Evolutionary conservation across 2,113 vertebrate genomes (phyloP), one percentile per base, ranked within the genome.

Genomic region (Benitochromis conjunctus): DNA sequence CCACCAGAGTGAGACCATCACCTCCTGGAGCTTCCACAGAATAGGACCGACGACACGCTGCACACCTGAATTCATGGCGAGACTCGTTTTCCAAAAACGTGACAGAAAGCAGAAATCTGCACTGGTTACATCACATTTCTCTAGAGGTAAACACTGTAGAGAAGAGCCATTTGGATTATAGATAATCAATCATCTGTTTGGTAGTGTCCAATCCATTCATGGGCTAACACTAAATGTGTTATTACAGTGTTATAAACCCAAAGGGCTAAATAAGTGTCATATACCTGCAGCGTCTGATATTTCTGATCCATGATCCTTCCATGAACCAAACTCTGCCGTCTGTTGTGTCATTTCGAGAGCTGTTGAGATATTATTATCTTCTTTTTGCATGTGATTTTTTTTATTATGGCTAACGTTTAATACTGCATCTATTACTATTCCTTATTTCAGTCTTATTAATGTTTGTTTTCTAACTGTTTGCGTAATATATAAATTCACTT

Each of bases 401-500:
- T 18, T 18, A 58, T 60, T 9, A 60, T 60, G 57, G 18, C 57
- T 3, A 14, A 34, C 14, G 3, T 14, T 60, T 60, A 60, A 3
- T 6, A 31, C 3, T 60, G 14, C 5, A 60, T 18, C 57, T 18
- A 3, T 60, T 31, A 60, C 14, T 0, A 14, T 14, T 46, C 34
- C 58, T 62, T 46, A 16, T 46, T 5, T 36, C 58, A 62, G 58
- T 62, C 16, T 34, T 60, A 60, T 19, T 0, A 31, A 56, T 58
- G 57, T 34, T 62, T 19, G 19, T 62, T 34, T 62, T 62, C 10
- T 7, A 62, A 34, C 16, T 3, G 43, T 46, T 46, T 62, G 34
- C 0, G 0, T 62, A 34, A 62, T 34, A 11, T 62, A 29, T 19
- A 9, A 62, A 34, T 19, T 11, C 58, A 62, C 5, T 4, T 62